Percentiles rank a stretch among this genome's conserved stretches.
These are phyloP conservation scores for Oopsacas minuta DNA, from an alignment of 37 sponge, comb jelly and placozoan species.

Conservation along the genomic window DNA sequence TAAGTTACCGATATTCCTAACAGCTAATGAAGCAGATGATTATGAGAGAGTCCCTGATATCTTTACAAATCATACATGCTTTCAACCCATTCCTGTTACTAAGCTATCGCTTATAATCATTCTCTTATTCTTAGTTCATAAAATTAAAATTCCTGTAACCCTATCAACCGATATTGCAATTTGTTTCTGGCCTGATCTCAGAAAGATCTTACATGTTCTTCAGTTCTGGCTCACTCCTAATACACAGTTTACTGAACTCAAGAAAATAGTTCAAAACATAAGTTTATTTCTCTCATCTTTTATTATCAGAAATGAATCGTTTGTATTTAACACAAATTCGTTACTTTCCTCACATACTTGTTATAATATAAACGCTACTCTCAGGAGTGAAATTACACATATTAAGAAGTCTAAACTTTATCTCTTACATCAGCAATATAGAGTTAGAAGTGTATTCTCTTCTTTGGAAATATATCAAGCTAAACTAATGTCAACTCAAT, in stretches of 20 bases:
- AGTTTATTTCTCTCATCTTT: not conserved
- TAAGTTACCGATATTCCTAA: conserved; percentile 9
- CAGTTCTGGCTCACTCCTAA: not conserved
- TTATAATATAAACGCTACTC: not conserved
- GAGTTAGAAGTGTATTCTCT: not conserved
- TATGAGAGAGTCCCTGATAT: not conserved
- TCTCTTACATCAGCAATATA: not conserved
- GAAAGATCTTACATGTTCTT: not conserved
- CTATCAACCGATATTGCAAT: not conserved
- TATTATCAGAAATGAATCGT: not conserved
- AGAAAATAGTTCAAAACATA: not conserved
- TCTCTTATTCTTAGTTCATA: not conserved
- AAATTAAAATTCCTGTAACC: not conserved
- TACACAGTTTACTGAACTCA: not conserved
- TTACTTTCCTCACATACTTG: not conserved
- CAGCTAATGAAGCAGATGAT: not conserved
- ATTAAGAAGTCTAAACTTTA: not conserved
- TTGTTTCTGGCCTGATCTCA: not conserved
- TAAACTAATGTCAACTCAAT: not conserved
- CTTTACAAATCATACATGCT: not conserved
- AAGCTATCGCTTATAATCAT: not conserved
- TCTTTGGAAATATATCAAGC: not conserved
- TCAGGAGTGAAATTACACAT: too few relatives aligned
- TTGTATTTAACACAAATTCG: not conserved
- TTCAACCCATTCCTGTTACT: not conserved